A percentile compares a stretch with the other conserved stretches of the same genome.
These are phyloP conservation scores for Acrobasis repandana DNA, from an alignment of 2,888 invertebrate species.

Conservation along the genomic window DNA sequence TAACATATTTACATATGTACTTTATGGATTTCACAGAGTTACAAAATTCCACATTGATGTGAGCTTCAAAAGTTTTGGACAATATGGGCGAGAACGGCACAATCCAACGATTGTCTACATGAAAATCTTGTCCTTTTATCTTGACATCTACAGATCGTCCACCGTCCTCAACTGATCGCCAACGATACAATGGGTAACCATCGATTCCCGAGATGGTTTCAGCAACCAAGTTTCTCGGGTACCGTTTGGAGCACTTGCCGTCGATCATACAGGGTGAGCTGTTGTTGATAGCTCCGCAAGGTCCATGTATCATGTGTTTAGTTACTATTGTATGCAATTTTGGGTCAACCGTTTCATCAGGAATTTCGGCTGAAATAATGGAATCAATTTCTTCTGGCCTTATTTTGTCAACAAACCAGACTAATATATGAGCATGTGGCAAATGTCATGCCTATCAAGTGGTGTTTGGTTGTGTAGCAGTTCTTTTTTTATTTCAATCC, in stretches of 20 bases:
- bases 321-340: conserved; percentile 38
- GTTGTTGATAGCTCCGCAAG: conserved; percentile 50
- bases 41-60: conserved; percentile 35
- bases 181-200: conserved; percentile 35
- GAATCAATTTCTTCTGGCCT: neutral
- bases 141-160: conserved; percentile 33
- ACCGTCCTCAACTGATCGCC: conserved; percentile 35
- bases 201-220: conserved; percentile 38
- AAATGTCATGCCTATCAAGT: conserved; percentile 11
- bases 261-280: conserved; percentile 56
- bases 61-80: conserved; percentile 33
- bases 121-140: conserved; percentile 33
- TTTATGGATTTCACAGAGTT: conserved; percentile 36
- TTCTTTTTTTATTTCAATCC: too few species aligned
- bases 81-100: conserved; percentile 35
- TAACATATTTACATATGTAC: conserved; percentile 40
- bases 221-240: conserved; percentile 33
- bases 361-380: conserved; percentile 21
- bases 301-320: conserved; percentile 57
- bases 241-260: conserved; percentile 43
- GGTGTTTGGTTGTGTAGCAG: too few species aligned
- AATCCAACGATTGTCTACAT: conserved; percentile 33
- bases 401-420: conserved; percentile 6
- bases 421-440: conserved; percentile 29
- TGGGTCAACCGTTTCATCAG: conserved; percentile 3